Evolutionary conservation across 1,140 invertebrate species (phyloP), one percentile per base, ranked within the genome.

Genomic region (Caenorhabditis briggsae): DNA sequence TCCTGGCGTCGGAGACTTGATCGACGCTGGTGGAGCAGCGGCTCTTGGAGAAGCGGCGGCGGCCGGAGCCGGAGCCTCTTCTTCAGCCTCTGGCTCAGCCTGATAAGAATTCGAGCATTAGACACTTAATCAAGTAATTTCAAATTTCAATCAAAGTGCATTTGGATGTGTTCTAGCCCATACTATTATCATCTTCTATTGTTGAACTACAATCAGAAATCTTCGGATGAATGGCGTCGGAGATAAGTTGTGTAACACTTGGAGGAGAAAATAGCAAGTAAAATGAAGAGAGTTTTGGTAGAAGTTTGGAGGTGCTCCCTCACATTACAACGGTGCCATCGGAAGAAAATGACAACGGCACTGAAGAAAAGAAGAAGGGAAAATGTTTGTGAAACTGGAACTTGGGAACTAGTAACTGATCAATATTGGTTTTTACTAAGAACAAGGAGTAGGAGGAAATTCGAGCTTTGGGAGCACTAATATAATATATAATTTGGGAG

Each of bases 1-100:
- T 61, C 88, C 88, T 23, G 88, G 87, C 16, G 88, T 89, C 9
- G 88, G 88, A 20, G 48, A 61, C 78, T 89, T 89, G 58, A 89
- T 48, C 16, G 83, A 84, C 50, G 82, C 64, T 55, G 88, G 61
- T 58, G 87, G 87, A 70, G 88, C 64, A 85, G 82, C 88, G 33
- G 74, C 88, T 48, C 82, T 65, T 53, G 74, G 43, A n/a, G 65
- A 55, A 61, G 59, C 59, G 33, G 82, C 65, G 9, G 83, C 25
- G 25, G 56, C 85, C 56, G 84, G 82, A 74, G 85, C 61, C 59
- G 53, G 83, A 50, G 59, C 83, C 43, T 84, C 83, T 16, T 56
- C 82, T 55, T 70, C 25, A 23, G 50, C 83, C 64, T 85, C 48
- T 43, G 84, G 65, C 84, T 85, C 84, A 82, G 84, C 84, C 74